These are phyloP conservation scores for Enteromius fasciolatus DNA, from an alignment of 2,797 vertebrate genomes.

Conservation along the genomic window DNA sequence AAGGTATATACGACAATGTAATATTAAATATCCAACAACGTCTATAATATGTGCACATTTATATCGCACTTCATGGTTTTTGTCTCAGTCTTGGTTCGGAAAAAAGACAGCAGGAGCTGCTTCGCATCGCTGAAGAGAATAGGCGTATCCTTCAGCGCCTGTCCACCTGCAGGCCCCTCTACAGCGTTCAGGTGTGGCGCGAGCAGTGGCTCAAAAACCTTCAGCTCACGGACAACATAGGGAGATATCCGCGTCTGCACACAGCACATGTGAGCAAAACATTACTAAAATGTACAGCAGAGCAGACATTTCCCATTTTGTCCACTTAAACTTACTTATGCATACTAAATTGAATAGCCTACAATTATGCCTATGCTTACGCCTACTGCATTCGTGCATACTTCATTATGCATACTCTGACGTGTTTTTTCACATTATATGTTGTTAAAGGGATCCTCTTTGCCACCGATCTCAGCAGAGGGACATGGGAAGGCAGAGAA, in stretches of 20 bases:
- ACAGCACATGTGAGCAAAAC: slow-evolving; percentile 20
- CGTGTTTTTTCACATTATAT: not conserved
- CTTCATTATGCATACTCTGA: not conserved
- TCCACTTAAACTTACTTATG: not conserved
- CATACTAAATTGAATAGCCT: too few species aligned
- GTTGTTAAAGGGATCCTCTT: slow-evolving; percentile 1
- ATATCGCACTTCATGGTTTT: not conserved
- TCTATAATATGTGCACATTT: not conserved
- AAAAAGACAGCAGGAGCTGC: slow-evolving; percentile 71
- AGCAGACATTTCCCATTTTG: slow-evolving; percentile 1
- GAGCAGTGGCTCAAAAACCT: slow-evolving; percentile 75
- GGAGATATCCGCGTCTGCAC: slow-evolving; percentile 62
- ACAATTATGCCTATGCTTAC: not conserved
- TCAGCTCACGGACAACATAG: slow-evolving; percentile 67
- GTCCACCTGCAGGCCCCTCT: slow-evolving; percentile 68
- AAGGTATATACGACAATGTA: slow-evolving; percentile 66
- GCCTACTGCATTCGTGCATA: not conserved
- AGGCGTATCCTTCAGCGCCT: slow-evolving; percentile 67
- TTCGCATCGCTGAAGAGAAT: slow-evolving; percentile 75
- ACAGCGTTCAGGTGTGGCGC: slow-evolving; percentile 69
- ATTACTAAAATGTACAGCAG: not conserved
- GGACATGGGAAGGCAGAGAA: not conserved
- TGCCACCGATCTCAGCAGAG: slow-evolving; percentile 28
- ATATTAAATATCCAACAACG: not conserved
- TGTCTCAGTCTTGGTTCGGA: slow-evolving; percentile 70